Evolutionary conservation across 2,797 vertebrate genomes (phyloP).

Genomic region (Clarias fuscus): DNA sequence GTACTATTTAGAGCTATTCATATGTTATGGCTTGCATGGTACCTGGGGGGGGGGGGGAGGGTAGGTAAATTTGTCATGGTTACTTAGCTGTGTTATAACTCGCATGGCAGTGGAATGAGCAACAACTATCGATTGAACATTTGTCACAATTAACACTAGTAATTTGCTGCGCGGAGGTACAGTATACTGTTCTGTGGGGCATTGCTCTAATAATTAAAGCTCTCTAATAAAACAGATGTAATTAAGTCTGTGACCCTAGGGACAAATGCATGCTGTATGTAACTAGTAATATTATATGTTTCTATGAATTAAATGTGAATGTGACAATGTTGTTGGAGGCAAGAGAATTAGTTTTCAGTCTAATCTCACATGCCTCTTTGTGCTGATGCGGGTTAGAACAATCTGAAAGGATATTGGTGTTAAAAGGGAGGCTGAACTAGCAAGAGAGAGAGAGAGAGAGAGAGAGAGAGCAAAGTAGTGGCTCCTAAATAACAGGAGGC

Average conservation of each 20-base stretch:
- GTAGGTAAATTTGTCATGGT: neutral
- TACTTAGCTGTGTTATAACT: neutral
- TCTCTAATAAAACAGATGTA: neutral
- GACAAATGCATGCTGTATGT: neutral
- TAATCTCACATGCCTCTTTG: neutral
- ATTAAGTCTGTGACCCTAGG: neutral
- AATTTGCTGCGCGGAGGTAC: neutral
- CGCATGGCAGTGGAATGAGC: neutral
- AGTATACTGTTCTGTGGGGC: neutral
- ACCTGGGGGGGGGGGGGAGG: neutral
- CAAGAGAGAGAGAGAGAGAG: neutral
- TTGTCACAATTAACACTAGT: slow-evolving; percentile 3
- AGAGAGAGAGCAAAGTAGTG: slow-evolving; percentile 3
- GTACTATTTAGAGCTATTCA: neutral
- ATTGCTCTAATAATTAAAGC: neutral
- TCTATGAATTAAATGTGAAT: neutral
- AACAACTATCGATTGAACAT: neutral
- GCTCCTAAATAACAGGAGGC: slow-evolving; percentile 34
- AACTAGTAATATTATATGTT: neutral
- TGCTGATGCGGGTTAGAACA: neutral
- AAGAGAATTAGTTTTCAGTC: neutral
- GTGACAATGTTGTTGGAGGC: neutral
- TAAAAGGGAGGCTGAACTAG: neutral
- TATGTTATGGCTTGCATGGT: neutral
- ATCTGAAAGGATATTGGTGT: neutral